These are phyloP conservation scores for Pseudoips prasinana DNA, from an alignment of 2,888 invertebrate species.

Conservation along the genomic window DNA sequence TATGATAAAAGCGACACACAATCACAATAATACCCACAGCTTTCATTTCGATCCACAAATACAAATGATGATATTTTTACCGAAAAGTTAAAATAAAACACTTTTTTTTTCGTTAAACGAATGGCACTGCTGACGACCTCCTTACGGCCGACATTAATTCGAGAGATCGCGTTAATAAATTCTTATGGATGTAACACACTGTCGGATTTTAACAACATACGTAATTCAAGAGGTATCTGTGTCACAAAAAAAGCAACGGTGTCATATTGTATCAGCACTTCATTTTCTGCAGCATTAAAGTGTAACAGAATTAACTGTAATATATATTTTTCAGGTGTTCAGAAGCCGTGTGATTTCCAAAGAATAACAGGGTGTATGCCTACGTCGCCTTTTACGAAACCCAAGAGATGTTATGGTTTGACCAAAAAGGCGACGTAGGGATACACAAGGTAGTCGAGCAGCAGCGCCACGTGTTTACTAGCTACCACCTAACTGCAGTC, in stretches of 20 bases:
- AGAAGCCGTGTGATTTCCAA: too few relatives aligned
- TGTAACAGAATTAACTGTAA: too few relatives aligned
- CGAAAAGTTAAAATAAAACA: constrained; percentile 38
- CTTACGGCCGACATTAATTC: constrained; percentile 59
- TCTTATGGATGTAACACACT: constrained; percentile 51
- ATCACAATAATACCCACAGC: neutral
- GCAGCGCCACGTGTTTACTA: too few relatives aligned
- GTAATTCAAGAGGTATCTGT: constrained; percentile 59
- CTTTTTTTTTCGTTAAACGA: constrained; percentile 51
- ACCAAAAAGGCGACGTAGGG: too few relatives aligned
- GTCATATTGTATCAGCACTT: constrained; percentile 10
- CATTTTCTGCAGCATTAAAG: too few relatives aligned
- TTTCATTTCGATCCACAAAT: constrained; percentile 24
- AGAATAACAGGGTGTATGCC: too few relatives aligned
- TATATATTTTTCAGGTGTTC: too few relatives aligned
- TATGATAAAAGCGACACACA: too few relatives aligned
- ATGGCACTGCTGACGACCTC: constrained; percentile 59
- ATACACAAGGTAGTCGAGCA: too few relatives aligned
- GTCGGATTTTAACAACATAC: constrained; percentile 37
- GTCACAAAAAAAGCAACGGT: constrained; percentile 29
- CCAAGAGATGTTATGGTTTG: too few relatives aligned
- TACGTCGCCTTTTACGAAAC: too few relatives aligned
- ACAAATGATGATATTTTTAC: constrained; percentile 36
- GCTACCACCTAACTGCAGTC: too few relatives aligned
- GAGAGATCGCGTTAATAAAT: constrained; percentile 62